phyloP scores from a whole-genome alignment of 2,797 vertebrate species.

The Hydrolagus colliei region DNA sequence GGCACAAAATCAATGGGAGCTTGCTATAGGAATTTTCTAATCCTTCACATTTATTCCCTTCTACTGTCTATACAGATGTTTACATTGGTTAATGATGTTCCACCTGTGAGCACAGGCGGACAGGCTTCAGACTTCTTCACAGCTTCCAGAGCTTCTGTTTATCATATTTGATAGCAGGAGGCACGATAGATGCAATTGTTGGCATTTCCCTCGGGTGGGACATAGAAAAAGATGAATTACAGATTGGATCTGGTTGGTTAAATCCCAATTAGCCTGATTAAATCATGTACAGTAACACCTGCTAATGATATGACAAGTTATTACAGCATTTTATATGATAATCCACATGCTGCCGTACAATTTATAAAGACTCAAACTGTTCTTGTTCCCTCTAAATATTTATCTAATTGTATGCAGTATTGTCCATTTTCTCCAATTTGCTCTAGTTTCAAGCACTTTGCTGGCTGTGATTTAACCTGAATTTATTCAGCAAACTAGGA shows the following conservation, averaged over 20 bases:
- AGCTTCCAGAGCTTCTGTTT: neutral
- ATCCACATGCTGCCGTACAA: neutral
- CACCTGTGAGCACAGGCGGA: neutral
- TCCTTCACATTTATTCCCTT: neutral
- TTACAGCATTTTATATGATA: neutral
- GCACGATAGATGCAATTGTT: neutral
- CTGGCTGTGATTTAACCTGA: neutral
- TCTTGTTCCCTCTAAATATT: neutral
- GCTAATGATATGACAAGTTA: neutral
- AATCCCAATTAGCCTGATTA: constrained; percentile 14
- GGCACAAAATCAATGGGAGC: neutral
- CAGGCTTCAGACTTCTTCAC: neutral
- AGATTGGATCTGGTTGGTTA: constrained; percentile 4
- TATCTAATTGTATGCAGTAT: neutral
- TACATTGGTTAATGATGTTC: constrained; percentile 12
- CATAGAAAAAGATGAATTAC: neutral
- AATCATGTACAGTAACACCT: neutral
- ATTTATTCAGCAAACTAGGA: neutral
- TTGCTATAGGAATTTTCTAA: neutral
- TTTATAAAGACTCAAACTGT: neutral
- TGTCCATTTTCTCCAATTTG: neutral
- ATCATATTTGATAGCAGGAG: constrained; percentile 1
- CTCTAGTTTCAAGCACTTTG: neutral
- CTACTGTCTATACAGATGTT: neutral
- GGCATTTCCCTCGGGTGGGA: neutral